Percentiles rank a stretch among this genome's conserved stretches.
phyloP scores from a whole-genome alignment of 2,888 invertebrate genomes.

The Peribatodes rhomboidaria region DNA sequence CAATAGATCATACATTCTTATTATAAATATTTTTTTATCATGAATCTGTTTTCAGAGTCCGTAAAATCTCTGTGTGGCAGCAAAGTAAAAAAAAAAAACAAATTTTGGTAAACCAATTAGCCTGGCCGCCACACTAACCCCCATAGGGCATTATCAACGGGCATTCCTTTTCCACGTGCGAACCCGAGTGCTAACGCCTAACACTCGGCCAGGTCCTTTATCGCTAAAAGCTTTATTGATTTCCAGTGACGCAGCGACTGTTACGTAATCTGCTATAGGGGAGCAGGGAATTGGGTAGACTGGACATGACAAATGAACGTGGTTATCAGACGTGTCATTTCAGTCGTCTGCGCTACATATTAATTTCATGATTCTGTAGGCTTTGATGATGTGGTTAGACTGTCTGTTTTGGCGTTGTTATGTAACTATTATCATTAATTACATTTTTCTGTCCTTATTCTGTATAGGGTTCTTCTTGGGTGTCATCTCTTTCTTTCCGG shows the following conservation, averaged over 20 bases:
- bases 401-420: too few relatives aligned
- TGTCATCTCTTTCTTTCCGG: not conserved
- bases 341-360: not conserved
- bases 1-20: too few relatives aligned
- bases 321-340: slow-evolving; percentile 22
- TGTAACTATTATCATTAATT: too few relatives aligned
- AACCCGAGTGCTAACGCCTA: slow-evolving; percentile 17
- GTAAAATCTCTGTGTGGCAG: too few relatives aligned
- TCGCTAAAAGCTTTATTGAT: slow-evolving; percentile 77
- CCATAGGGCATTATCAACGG: slow-evolving; percentile 13
- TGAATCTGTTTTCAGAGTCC: too few relatives aligned
- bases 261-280: slow-evolving; percentile 36
- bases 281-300: slow-evolving; percentile 39
- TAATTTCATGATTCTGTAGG: not conserved
- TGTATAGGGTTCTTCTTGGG: not conserved
- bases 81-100: not conserved
- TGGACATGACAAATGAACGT: slow-evolving; percentile 32
- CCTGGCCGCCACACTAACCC: not conserved
- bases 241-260: slow-evolving; percentile 49
- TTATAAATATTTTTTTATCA: too few relatives aligned
- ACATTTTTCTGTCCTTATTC: too few relatives aligned
- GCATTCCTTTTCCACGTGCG: slow-evolving; percentile 14
- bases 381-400: not conserved
- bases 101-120: not conserved
- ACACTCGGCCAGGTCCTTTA: slow-evolving; percentile 55